Base-by-base conservation (phyloP, 2,113 vertebrate species). In the Pituophis catenifer region DNA sequence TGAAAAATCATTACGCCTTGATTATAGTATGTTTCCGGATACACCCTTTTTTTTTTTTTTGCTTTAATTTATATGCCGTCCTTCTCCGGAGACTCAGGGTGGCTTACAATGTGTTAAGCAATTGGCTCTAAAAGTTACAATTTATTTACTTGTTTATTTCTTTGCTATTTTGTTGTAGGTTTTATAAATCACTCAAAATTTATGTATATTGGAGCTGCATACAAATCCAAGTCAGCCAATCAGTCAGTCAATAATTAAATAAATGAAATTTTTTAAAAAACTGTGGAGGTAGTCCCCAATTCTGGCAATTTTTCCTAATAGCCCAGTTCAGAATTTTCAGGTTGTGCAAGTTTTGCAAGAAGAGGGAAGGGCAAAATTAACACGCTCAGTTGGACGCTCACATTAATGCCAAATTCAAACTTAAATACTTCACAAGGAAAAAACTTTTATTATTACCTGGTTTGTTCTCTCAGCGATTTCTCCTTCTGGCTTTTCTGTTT, bases 401-500 rank as follows among this genome's bases (percentile, higher is more conserved):
- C 4, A 33, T 81, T 75, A 53, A 53, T 7, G 10, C 1, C 33
- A 19, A 50, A 70, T 33, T 19, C 50, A 90, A 53, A 19, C 59
- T 29, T 23, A 54, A 53, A 15, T 52, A n/a, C 53, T 19, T n/a
- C 3, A 89, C 10, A 11, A 90, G n/a, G 4, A 94, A 89, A 3
- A 88, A 90, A 91, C 59, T 91, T 91, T 93, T 94, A 54, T 2
- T 88, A 89, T 94, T 95, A 99, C 99, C 98, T 96, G 86, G 94
- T 96, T 95, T 98, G 98, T 44, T 97, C 98, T 95, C 94, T 96
- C 29, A 96, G 94, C 11, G 98, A 93, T 91, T 97, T 97, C 89
- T 98, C 98, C 94, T 96, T 98, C 89, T 98, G 98, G 1, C 96
- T 96, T 95, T 98, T 98, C 91, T 99, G 98, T 90, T 98, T 97